Percentiles rank a stretch among this genome's conserved stretches.
Conservation (phyloP, 2,797 vertebrate species). For the Gymnoscopelus braueri region DNA sequence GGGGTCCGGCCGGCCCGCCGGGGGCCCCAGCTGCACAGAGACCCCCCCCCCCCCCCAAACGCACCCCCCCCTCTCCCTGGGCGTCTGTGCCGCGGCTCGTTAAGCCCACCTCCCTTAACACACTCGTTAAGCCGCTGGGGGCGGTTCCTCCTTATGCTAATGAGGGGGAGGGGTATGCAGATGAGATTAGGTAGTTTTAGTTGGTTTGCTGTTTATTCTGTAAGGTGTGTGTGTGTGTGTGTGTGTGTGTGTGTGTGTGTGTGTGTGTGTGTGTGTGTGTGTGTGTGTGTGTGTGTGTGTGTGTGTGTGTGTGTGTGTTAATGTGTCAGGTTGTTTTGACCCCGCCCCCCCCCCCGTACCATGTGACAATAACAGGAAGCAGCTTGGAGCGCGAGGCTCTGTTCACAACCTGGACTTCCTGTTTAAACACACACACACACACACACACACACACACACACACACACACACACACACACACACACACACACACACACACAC, state of each 20-base stretch:
- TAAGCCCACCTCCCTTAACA: no score
- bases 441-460: not conserved
- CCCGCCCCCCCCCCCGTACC: not conserved
- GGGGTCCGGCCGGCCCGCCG: not conserved
- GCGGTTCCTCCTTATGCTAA: constrained; percentile 50
- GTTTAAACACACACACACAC: constrained; percentile 1
- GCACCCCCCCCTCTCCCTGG: no score
- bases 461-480: no score
- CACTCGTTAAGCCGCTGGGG: no score
- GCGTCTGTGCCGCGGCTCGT: no score
- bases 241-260: no score
- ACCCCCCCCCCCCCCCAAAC: not conserved
- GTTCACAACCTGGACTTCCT: constrained; percentile 2
- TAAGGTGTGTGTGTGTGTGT: no score
- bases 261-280: no score
- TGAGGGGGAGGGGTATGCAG: constrained; percentile 43
- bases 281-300: no score
- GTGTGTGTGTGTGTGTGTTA: no score
- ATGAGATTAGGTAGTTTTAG: constrained; percentile 13
- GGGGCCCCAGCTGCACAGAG: constrained; percentile 54
- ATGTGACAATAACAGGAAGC: constrained; percentile 56
- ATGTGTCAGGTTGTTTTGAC: not conserved
- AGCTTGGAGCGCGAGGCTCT: constrained; percentile 36
- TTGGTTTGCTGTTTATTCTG: not conserved
- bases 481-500: no score